A percentile compares a stretch with the other conserved stretches of the same genome.
Evolutionary conservation across 2,888 invertebrate genomes (phyloP).

Genomic region (Emmelina monodactyla): DNA sequence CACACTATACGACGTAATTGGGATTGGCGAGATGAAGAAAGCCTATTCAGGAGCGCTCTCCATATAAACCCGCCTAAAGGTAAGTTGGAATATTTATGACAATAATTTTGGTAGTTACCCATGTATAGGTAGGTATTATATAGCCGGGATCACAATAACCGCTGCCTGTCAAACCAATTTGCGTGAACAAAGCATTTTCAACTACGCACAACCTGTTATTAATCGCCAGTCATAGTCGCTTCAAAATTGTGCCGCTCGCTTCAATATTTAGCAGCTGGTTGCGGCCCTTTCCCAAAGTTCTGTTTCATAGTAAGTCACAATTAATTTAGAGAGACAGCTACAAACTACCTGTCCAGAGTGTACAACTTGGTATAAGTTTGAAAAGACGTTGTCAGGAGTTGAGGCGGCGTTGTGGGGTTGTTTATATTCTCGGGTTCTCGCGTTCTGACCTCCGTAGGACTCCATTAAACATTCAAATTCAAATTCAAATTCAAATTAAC

Average conservation of each 20-base stretch:
- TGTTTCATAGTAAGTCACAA: slow-evolving; percentile 52
- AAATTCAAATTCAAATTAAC: too few species aligned
- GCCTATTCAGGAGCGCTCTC: slow-evolving; percentile 89
- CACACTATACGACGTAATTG: slow-evolving; percentile 83
- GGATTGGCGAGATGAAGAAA: slow-evolving; percentile 95
- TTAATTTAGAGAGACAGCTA: slow-evolving; percentile 62
- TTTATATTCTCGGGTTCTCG: slow-evolving; percentile 51
- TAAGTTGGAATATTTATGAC: slow-evolving; percentile 38
- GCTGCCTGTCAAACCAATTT: not conserved
- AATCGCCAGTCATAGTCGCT: slow-evolving; percentile 29
- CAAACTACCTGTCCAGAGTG: slow-evolving; percentile 54
- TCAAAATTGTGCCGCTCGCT: slow-evolving; percentile 33
- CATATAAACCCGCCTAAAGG: slow-evolving; percentile 98
- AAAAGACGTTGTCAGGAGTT: slow-evolving; percentile 46
- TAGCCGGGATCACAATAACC: not conserved
- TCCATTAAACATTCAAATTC: slow-evolving; percentile 61
- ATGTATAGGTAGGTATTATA: not conserved
- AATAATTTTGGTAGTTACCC: not conserved
- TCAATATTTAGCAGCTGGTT: slow-evolving; percentile 29
- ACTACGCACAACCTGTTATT: slow-evolving; percentile 17
- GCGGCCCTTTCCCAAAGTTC: slow-evolving; percentile 47
- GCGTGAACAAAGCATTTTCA: not conserved
- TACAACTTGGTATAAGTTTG: slow-evolving; percentile 41
- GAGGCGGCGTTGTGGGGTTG: slow-evolving; percentile 30
- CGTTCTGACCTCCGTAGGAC: slow-evolving; percentile 60